Conservation (phyloP, 2,113 vertebrate species). For the Geothlypis trichas region DNA sequence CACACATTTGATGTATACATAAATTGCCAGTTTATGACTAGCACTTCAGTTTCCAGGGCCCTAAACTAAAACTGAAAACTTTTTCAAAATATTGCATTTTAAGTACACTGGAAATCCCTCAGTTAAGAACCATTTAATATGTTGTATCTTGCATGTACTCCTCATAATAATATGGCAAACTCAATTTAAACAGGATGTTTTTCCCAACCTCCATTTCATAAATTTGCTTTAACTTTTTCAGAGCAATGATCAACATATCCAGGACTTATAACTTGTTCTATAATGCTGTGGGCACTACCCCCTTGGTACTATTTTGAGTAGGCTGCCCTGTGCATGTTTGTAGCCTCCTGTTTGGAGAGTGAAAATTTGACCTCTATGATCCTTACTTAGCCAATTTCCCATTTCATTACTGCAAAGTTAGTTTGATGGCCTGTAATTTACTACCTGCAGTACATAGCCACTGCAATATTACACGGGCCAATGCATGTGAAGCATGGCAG, state of each 20-base stretch:
- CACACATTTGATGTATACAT: background rate
- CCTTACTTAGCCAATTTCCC: background rate
- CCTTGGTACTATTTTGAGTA: background rate
- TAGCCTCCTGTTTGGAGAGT: background rate
- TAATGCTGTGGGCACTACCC: background rate
- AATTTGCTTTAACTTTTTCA: background rate
- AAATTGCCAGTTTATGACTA: background rate
- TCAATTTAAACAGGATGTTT: background rate
- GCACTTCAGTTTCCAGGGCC: background rate
- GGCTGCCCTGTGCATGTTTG: background rate
- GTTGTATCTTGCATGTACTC: background rate
- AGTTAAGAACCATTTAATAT: background rate
- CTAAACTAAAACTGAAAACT: background rate
- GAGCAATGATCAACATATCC: background rate
- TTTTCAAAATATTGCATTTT: background rate
- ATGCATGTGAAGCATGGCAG: background rate
- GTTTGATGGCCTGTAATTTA: background rate
- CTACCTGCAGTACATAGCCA: background rate
- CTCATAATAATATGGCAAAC: background rate
- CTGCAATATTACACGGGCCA: background rate
- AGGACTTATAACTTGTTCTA: background rate
- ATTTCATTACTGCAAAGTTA: background rate
- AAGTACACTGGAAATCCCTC: background rate
- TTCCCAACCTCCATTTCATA: background rate
- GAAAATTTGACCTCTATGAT: background rate